These are phyloP conservation scores for Colletes latitarsis DNA, from an alignment of 1,140 invertebrate species.

Conservation along the genomic window DNA sequence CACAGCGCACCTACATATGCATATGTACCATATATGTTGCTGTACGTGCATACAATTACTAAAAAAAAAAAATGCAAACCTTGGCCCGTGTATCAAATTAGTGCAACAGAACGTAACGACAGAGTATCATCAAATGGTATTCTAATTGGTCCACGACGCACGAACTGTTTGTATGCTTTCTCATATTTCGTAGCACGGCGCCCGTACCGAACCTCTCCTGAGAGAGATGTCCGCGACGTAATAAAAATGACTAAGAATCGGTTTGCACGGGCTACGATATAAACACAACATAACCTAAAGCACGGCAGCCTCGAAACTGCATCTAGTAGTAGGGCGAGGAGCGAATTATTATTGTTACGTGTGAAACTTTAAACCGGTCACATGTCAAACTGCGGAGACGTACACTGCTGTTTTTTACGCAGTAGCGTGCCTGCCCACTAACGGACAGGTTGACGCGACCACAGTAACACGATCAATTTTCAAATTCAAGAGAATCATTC, in stretches of 20 bases:
- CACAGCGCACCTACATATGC: not conserved
- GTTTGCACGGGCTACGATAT: constrained; percentile 4
- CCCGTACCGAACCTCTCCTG: not conserved
- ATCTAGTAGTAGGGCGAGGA: constrained; percentile 1
- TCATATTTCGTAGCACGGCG: constrained; percentile 48
- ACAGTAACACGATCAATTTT: constrained; percentile 8
- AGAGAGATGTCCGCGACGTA: not conserved
- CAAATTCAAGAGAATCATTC: constrained; percentile 18
- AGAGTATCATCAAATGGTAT: constrained; percentile 23
- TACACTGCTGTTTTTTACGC: constrained; percentile 40
- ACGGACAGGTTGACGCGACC: not conserved
- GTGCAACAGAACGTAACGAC: constrained; percentile 10
- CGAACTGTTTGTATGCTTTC: not conserved
- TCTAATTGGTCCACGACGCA: constrained; percentile 14
- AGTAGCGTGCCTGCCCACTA: not conserved
- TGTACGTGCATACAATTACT: constrained; percentile 12
- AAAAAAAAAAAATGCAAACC: constrained; percentile 44
- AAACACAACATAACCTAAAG: constrained; percentile 59
- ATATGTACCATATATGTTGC: no score
- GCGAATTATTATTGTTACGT: constrained; percentile 24
- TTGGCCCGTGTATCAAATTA: constrained; percentile 57
- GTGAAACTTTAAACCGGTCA: constrained; percentile 60
- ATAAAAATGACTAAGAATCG: not conserved
- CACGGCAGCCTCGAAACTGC: constrained; percentile 2
- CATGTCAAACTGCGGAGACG: constrained; percentile 29